Conservation (phyloP, 2,888 invertebrate species). For the Colletes collaris region DNA sequence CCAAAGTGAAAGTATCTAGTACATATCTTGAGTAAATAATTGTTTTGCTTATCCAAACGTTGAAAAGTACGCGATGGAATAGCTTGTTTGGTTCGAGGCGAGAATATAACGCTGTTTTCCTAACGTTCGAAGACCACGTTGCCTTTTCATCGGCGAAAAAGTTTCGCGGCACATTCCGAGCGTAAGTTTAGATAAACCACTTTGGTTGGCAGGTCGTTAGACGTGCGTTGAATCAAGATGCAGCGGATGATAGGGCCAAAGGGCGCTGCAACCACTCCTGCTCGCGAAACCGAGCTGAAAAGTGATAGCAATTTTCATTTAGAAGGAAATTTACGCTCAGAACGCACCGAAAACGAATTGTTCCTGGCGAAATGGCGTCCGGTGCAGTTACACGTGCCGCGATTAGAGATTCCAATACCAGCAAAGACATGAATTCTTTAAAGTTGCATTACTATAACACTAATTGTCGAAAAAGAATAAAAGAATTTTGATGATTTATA, state of each 20-base stretch:
- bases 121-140: conserved; percentile 18
- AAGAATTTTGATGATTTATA: too few relatives aligned
- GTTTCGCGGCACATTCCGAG: conserved; percentile 52
- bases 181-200: conserved; percentile 67
- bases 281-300: conserved; percentile 9
- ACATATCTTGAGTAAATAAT: too few relatives aligned
- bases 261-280: conserved; percentile 12
- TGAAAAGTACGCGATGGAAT: too few relatives aligned
- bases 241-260: conserved; percentile 25
- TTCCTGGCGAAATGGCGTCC: not conserved
- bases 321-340: conserved; percentile 26
- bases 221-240: conserved; percentile 65
- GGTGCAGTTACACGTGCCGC: too few relatives aligned
- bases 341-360: conserved; percentile 5
- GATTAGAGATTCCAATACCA: too few relatives aligned
- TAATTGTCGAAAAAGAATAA: too few relatives aligned
- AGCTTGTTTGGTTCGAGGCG: not conserved
- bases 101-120: not conserved
- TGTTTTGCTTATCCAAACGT: too few relatives aligned
- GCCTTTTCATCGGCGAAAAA: conserved; percentile 52
- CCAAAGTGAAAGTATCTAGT: too few relatives aligned
- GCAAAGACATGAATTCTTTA: too few relatives aligned
- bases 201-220: conserved; percentile 57
- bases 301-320: conserved; percentile 44
- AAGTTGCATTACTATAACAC: too few relatives aligned